Conservation (phyloP, 2,888 invertebrate genomes). For the Xylophagus ater region DNA sequence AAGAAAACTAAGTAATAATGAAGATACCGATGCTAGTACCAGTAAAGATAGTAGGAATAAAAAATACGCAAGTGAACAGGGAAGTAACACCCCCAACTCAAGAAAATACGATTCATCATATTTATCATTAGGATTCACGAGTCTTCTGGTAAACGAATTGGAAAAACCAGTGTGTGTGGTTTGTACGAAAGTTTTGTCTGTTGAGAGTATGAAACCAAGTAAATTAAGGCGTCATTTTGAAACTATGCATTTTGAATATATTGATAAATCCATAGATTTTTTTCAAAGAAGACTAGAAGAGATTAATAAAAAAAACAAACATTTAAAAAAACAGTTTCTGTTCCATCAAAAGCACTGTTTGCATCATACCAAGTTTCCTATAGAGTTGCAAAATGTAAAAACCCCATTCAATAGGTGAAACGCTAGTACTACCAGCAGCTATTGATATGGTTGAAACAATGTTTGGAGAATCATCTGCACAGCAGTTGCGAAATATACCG, state of each 20-base stretch:
- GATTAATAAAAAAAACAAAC: conserved; percentile 10
- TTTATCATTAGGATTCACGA: conserved; percentile 16
- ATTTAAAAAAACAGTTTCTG: conserved; percentile 13
- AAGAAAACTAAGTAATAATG: conserved; percentile 12
- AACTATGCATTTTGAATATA: conserved; percentile 16
- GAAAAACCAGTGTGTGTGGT: conserved; percentile 16
- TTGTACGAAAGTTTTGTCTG: conserved; percentile 14
- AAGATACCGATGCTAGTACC: conserved; percentile 9
- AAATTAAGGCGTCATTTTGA: conserved; percentile 17
- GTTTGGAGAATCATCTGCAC: conserved; percentile 15
- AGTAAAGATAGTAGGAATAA: conserved; percentile 6
- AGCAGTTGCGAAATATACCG: conserved; percentile 23
- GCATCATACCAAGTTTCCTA: conserved; percentile 18
- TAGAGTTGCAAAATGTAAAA: conserved; percentile 13
- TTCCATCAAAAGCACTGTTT: conserved; percentile 15
- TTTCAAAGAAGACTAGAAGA: conserved; percentile 17
- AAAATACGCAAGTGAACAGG: conserved; percentile 7
- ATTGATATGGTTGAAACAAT: conserved; percentile 16
- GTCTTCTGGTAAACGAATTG: conserved; percentile 7
- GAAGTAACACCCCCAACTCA: conserved; percentile 10
- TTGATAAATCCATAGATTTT: conserved; percentile 16
- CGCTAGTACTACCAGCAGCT: conserved; percentile 16
- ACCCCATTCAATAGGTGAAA: conserved; percentile 12
- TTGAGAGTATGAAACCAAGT: conserved; percentile 16
- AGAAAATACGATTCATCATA: conserved; percentile 14